Evolutionary conservation across 2,888 invertebrate genomes (phyloP).

Genomic region (Leuctra nigra): DNA sequence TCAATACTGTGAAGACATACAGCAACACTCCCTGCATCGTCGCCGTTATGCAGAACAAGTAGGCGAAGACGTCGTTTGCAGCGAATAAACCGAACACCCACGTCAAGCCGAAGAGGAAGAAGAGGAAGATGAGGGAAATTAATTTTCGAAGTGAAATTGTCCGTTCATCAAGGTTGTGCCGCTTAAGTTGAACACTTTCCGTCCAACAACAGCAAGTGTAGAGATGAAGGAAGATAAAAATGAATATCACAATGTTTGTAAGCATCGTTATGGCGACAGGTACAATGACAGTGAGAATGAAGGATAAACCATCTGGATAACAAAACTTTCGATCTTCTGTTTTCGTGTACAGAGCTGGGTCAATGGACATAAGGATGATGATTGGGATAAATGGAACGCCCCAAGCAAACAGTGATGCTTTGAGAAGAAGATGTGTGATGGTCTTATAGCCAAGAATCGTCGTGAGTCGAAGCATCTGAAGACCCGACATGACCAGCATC

Average conservation of each 20-base stretch:
- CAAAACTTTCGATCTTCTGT: slow-evolving; percentile 32
- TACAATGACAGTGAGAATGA: not conserved
- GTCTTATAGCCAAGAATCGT: slow-evolving; percentile 54
- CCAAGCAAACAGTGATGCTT: slow-evolving; percentile 58
- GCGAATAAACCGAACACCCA: too few species aligned
- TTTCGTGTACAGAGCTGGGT: slow-evolving; percentile 44
- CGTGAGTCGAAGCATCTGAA: slow-evolving; percentile 61
- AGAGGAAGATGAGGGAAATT: slow-evolving; percentile 38
- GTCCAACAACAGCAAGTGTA: slow-evolving; percentile 1
- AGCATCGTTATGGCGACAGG: slow-evolving; percentile 5
- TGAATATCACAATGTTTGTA: slow-evolving; percentile 8
- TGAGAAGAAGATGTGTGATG: slow-evolving; percentile 54
- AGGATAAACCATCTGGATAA: not conserved
- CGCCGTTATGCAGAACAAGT: slow-evolving; percentile 54
- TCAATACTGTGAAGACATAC: slow-evolving; percentile 53
- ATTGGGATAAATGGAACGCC: slow-evolving; percentile 51
- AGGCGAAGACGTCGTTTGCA: too few species aligned
- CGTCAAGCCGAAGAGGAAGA: too few species aligned
- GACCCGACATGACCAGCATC: too few species aligned
- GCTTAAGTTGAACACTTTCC: not conserved
- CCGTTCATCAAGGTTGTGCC: not conserved
- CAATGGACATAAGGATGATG: slow-evolving; percentile 41
- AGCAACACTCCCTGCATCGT: slow-evolving; percentile 56
- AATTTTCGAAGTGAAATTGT: not conserved
- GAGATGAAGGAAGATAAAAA: slow-evolving; percentile 31